Evolutionary conservation across 1,140 invertebrate genomes (phyloP), one percentile per base, ranked within the genome.

Genomic region (Aphidius ervi): DNA sequence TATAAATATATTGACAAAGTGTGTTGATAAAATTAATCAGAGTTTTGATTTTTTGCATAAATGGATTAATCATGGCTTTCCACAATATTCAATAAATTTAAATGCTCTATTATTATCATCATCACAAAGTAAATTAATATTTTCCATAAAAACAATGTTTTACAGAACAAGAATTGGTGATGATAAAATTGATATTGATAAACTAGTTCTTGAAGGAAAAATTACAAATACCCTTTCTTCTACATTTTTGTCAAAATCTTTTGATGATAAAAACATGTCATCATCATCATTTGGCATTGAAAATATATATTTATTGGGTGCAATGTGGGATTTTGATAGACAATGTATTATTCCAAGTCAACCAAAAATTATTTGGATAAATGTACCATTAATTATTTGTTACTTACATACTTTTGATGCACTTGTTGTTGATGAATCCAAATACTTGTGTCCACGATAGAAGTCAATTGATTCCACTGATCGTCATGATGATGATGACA

Each of bases 381-480:
- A 77, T 83, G 62, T 78, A 80, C 0, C 68, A 79, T 2, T 23
- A 53, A 43, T 31, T 4, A 31, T 31, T 31, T 31, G 23, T 31
- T 31, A 31, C 23, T 31, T 31, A 31, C 23, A 2, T 31, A 31
- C 4, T 31, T 31, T 31, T 31, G 23, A 16, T 16, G 1, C 0
- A 16, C 16, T 16, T 16, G 16, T 16, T 16, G 16, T 16, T 16
- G 16, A 1, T 31, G 23, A 31, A 31, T 31, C 23, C 9, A n/a
- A 43, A 37, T 95, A 93, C 68, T 81, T 81, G 56, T 93, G 90
- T 75, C 93, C 93, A 6, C 74, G 95, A 1, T 95, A 95, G 74
- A 89, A 91, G 70, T 92, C 93, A 1, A 85, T 87, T 87, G 6
- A 85, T 86, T 65, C 74, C 86, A 54, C 54, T 54, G 47, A 16